Percentiles rank a stretch among this genome's conserved stretches.
These are phyloP conservation scores for Ricordea florida DNA, from an alignment of 92 coral and sea anemone genomes.

Conservation along the genomic window DNA sequence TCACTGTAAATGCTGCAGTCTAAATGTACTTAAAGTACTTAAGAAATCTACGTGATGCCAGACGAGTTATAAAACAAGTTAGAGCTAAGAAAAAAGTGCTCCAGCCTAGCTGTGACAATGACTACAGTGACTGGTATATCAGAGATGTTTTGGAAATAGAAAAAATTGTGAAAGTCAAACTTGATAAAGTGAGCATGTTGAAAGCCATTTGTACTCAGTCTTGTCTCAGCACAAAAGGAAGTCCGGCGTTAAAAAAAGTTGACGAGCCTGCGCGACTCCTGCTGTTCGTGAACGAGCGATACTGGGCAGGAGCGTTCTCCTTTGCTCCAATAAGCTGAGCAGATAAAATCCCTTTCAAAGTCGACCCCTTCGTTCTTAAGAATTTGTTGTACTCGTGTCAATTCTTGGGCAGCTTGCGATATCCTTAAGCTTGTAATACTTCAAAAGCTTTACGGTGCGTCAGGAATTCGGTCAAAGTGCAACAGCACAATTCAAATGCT, in stretches of 20 bases:
- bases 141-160: slow-evolving; percentile 51
- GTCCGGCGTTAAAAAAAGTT: too few relatives aligned
- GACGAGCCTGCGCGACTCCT: too few relatives aligned
- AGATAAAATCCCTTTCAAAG: slow-evolving; percentile 51
- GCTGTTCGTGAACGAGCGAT: too few relatives aligned
- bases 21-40: slow-evolving; percentile 44
- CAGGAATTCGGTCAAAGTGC: slow-evolving; percentile 58
- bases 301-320: too few relatives aligned
- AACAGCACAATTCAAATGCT: slow-evolving; percentile 62
- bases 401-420: slow-evolving; percentile 36
- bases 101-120: slow-evolving; percentile 9
- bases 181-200: background rate
- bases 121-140: slow-evolving; percentile 58
- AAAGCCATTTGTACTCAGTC: slow-evolving; percentile 20
- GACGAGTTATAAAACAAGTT: slow-evolving; percentile 49
- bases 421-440: slow-evolving; percentile 36
- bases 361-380: slow-evolving; percentile 50
- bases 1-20: slow-evolving; percentile 18
- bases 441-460: slow-evolving; percentile 40
- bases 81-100: slow-evolving; percentile 40
- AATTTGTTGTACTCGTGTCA: slow-evolving; percentile 13
- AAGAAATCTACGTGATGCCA: slow-evolving; percentile 56
- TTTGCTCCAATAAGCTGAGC: slow-evolving; percentile 45
- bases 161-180: slow-evolving; percentile 32
- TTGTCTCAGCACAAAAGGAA: slow-evolving; percentile 19